A percentile compares a stretch with the other conserved stretches of the same genome.
Evolutionary conservation across 2,113 vertebrate species (phyloP).

Genomic region (Notarius lentiginosus): DNA sequence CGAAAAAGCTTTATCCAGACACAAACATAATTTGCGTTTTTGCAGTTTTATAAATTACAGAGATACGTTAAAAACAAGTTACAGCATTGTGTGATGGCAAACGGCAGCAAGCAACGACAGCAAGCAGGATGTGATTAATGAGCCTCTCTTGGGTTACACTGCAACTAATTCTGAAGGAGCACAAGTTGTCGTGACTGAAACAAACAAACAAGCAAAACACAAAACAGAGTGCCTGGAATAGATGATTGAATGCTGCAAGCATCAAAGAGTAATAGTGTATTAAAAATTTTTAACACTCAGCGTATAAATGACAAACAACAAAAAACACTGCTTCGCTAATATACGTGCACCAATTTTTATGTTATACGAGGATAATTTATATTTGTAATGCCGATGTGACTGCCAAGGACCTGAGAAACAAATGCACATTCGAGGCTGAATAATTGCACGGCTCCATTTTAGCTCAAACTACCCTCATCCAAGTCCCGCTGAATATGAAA

Average conservation of each 20-base stretch:
- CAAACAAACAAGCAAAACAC: neutral
- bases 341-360: neutral
- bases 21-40: neutral
- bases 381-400: neutral
- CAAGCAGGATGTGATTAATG: neutral
- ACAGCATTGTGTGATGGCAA: neutral
- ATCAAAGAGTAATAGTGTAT: neutral
- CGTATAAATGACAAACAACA: slow-evolving; percentile 13
- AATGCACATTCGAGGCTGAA: slow-evolving; percentile 1
- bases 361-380: neutral
- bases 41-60: neutral
- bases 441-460: neutral
- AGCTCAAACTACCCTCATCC: neutral
- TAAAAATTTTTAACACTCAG: neutral
- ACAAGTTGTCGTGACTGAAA: neutral
- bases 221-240: neutral
- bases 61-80: neutral
- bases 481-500: slow-evolving; percentile 14
- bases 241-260: neutral
- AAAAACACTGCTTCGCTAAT: neutral
- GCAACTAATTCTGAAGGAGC: neutral
- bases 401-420: neutral
- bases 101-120: neutral
- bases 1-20: neutral
- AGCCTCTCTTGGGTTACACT: slow-evolving; percentile 5